Evolutionary conservation across 2,888 invertebrate species (phyloP).

Genomic region (Parascotia fuliginaria): DNA sequence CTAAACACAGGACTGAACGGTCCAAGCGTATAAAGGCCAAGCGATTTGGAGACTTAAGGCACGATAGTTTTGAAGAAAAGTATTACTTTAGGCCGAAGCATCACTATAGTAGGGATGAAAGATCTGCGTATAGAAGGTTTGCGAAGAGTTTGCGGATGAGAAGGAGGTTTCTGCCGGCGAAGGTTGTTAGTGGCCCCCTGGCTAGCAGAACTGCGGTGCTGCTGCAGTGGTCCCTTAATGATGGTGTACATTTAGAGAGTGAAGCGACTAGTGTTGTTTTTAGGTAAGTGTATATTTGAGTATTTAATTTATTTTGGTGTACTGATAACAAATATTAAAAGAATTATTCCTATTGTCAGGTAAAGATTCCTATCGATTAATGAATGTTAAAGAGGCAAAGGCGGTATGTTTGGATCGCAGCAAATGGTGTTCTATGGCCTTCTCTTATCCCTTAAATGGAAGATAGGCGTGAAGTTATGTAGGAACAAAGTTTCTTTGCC

Average conservation of each 20-base stretch:
- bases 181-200: conserved; percentile 70
- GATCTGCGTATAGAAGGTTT: conserved; percentile 57
- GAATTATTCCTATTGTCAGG: no score
- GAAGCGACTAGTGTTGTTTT: conserved; percentile 77
- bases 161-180: conserved; percentile 64
- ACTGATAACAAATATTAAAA: no score
- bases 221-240: conserved; percentile 73
- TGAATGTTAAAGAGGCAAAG: no score
- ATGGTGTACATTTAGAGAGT: conserved; percentile 66
- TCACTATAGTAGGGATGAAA: conserved; percentile 56
- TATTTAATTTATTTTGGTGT: no score
- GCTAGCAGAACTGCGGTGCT: conserved; percentile 57
- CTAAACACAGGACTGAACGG: conserved; percentile 62
- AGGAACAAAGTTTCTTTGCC: no score
- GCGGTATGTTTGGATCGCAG: no score
- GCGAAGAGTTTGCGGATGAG: conserved; percentile 58
- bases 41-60: conserved; percentile 39
- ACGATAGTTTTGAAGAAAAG: conserved; percentile 54
- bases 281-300: conserved; percentile 67
- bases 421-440: no score
- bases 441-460: no score
- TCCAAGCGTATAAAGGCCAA: conserved; percentile 60
- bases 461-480: no score
- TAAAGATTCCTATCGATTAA: no score
- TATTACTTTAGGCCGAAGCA: conserved; percentile 74